These are phyloP conservation scores for Catamblyrhynchus diadema DNA, from an alignment of 2,797 vertebrate genomes.

Conservation along the genomic window DNA sequence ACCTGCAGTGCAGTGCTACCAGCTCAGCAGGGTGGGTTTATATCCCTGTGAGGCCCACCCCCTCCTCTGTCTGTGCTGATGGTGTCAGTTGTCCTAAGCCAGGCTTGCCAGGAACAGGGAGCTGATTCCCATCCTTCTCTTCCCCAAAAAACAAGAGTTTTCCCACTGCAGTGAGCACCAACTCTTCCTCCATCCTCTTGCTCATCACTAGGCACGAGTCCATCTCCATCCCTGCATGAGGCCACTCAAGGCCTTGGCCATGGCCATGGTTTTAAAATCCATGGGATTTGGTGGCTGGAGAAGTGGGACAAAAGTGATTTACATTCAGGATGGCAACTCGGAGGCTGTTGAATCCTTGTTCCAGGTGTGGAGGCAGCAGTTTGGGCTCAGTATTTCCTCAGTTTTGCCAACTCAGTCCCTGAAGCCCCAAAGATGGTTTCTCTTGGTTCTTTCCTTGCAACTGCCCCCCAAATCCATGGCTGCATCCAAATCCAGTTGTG, in stretches of 20 bases:
- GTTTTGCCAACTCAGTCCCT: not conserved
- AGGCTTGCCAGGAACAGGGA: not conserved
- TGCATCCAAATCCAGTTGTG: not conserved
- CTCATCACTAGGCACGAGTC: not conserved
- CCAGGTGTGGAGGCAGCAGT: not conserved
- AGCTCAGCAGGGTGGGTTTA: not conserved
- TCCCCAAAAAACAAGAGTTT: accelerated
- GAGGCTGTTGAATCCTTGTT: accelerated
- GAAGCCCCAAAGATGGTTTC: not conserved
- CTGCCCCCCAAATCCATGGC: not conserved
- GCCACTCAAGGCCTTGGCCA: not conserved
- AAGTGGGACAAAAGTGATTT: not conserved
- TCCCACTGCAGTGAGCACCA: not conserved
- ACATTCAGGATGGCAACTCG: not conserved
- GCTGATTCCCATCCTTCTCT: not conserved
- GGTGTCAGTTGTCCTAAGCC: accelerated
- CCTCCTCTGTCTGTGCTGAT: not conserved
- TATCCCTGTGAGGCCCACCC: not conserved
- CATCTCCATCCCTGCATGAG: accelerated
- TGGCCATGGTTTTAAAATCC: not conserved
- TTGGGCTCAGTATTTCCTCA: not conserved
- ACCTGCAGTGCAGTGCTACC: accelerated
- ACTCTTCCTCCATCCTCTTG: accelerated
- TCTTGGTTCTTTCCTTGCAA: not conserved
- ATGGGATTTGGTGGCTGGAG: not conserved